phyloP scores from a whole-genome alignment of 2,797 vertebrate genomes.

The Sebastes vulpes region DNA sequence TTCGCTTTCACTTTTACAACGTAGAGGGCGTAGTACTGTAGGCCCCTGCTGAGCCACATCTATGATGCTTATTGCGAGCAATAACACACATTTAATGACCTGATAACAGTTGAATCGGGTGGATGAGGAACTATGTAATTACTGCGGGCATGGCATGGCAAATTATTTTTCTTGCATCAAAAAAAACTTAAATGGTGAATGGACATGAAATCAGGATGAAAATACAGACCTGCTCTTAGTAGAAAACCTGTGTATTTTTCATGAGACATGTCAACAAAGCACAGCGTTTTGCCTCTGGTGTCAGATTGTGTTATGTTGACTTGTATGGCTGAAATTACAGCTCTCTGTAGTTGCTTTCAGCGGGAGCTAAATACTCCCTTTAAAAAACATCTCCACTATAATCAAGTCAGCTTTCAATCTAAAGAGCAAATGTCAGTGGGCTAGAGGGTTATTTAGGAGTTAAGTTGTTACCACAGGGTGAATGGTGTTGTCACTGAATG shows the following conservation, averaged over 20 bases:
- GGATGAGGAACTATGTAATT: too few relatives aligned
- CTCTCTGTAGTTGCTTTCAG: conserved; percentile 17
- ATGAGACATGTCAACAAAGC: not conserved
- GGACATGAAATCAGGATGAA: not conserved
- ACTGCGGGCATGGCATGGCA: not conserved
- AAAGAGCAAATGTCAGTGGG: conserved; percentile 39
- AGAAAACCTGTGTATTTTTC: not conserved
- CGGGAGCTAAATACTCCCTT: conserved; percentile 13
- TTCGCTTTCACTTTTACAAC: too few relatives aligned
- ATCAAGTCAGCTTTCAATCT: conserved; percentile 50
- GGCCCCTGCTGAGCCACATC: too few relatives aligned
- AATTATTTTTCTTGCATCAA: not conserved
- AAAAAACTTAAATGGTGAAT: not conserved
- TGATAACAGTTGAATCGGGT: too few relatives aligned
- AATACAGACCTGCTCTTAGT: not conserved
- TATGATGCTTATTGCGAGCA: too few relatives aligned
- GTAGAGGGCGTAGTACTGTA: not conserved
- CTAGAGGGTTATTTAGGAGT: not conserved
- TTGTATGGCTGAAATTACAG: conserved; percentile 30
- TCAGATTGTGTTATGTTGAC: not conserved
- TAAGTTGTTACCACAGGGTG: not conserved
- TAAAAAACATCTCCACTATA: conserved; percentile 41
- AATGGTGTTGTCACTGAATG: not conserved
- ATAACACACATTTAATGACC: too few relatives aligned
- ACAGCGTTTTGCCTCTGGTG: not conserved